These are phyloP conservation scores for Capra hircus DNA, from an alignment of 2,113 vertebrate genomes.

Conservation along the genomic window DNA sequence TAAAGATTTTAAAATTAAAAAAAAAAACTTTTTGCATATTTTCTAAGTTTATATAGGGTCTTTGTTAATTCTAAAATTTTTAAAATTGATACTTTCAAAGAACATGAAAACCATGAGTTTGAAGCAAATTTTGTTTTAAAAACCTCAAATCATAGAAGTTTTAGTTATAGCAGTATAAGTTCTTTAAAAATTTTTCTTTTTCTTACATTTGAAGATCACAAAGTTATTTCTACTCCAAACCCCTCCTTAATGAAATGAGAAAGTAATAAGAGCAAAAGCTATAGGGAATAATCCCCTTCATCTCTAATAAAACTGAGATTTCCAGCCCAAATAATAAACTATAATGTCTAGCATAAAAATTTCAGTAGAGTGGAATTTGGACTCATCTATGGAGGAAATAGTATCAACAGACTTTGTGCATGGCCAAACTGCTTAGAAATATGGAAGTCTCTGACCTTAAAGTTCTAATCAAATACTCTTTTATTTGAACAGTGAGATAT, in stretches of 20 bases:
- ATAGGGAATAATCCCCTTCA: not conserved
- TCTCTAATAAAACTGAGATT: not conserved
- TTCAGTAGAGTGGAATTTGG: not conserved
- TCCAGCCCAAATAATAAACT: not conserved
- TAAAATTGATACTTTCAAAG: not conserved
- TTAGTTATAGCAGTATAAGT: not conserved
- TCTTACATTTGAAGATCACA: not conserved
- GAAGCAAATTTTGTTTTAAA: not conserved
- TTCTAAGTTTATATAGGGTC: not conserved
- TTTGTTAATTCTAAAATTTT: not conserved
- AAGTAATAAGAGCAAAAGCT: not conserved
- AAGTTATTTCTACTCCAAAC: not conserved
- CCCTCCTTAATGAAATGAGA: not conserved
- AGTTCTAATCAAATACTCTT: not conserved
- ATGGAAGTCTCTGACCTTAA: not conserved
- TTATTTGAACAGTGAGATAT: not conserved
- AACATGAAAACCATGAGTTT: not conserved
- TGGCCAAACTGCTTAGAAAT: not conserved
- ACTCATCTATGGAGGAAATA: not conserved
- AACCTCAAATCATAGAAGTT: not conserved
- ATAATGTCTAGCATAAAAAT: not conserved
- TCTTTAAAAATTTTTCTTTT: not conserved
- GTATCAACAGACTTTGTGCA: not conserved
- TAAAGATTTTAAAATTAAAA: too few species aligned
- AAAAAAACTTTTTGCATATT: not conserved